Base-by-base conservation (phyloP, 2,113 vertebrate genomes). In the Anguilla japonica region DNA sequence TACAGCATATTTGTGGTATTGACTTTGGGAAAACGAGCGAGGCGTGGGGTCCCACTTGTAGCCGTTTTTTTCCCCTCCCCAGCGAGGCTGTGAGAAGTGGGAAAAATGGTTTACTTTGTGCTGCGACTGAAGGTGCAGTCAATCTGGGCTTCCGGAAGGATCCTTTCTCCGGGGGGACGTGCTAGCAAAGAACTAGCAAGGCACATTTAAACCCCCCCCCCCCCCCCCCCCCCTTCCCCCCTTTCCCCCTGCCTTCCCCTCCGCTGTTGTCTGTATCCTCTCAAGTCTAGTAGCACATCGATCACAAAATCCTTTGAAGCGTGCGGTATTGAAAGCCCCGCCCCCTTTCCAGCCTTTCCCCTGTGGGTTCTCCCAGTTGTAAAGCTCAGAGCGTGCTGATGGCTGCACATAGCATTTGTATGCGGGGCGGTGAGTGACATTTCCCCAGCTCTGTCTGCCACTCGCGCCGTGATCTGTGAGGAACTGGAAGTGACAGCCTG, bases 401-500 rank as follows among this genome's bases (percentile, higher is more conserved):
- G 46, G 89, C 80, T 81, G 46, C 41, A 43, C 50, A 83, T 84
- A 67, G 40, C 57, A 84, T 86, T 86, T 87, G 71, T 60, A 50
- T 5, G 34, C 34, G 16, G 22, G 4, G 34, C 39, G 85, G 79
- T 86, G 82, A 86, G 40, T 84, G 84, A 71, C 87, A 86, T 88
- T 86, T 79, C 60, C 79, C 50, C 4, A 53, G 83, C 80, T 88
- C 29, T 67, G 15, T 39, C 85, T 83, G 79, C 79, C 85, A 83
- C 34, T 85, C 29, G 84, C 40, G 79, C 79, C 60, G 60, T 53
- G 57, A 60, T 56, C 84, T 89, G 86, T 89, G 87, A 89, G 85
- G 82, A 86, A 90, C 85, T 90, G 84, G 86, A 91, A 90, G 90
- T 91, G 91, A 92, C 87, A 90, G 89, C 87, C 88, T 82, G 40